phyloP scores from a whole-genome alignment of 2,888 invertebrate genomes.

The Nezara viridula region DNA sequence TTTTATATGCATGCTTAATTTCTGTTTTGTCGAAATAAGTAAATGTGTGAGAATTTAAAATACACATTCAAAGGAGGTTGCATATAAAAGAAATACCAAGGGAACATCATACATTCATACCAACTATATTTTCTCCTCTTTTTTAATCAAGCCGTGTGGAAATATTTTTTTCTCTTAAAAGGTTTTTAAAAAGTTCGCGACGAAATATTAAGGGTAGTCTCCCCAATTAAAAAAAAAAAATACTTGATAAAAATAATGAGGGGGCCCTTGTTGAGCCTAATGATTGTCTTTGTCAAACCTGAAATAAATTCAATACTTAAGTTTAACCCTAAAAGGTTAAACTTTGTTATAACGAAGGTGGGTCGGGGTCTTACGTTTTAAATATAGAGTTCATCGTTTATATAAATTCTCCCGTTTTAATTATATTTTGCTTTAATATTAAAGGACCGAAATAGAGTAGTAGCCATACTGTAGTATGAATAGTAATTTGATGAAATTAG shows the following conservation, averaged over 20 bases:
- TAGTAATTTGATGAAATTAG: too few species aligned
- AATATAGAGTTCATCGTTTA: not conserved
- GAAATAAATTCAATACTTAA: conserved; percentile 13
- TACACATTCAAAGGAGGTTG: too few species aligned
- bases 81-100: too few species aligned
- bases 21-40: too few species aligned
- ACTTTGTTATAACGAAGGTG: not conserved
- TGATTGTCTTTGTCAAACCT: not conserved
- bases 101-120: too few species aligned
- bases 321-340: not conserved
- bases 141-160: not conserved
- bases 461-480: too few species aligned
- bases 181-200: not conserved
- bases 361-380: not conserved
- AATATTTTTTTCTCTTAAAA: not conserved
- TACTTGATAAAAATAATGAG: conserved; percentile 16
- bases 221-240: not conserved
- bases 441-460: too few species aligned
- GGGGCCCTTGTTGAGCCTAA: not conserved
- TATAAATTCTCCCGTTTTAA: too few species aligned
- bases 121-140: too few species aligned
- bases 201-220: not conserved
- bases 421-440: too few species aligned
- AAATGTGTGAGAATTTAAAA: too few species aligned
- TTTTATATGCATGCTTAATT: too few species aligned